Percentiles rank a stretch among this genome's conserved stretches.
Evolutionary conservation across 30 jellyfish, hydroid and myxozoan genomes (phyloP).

Genomic region (Pelagia noctiluca): DNA sequence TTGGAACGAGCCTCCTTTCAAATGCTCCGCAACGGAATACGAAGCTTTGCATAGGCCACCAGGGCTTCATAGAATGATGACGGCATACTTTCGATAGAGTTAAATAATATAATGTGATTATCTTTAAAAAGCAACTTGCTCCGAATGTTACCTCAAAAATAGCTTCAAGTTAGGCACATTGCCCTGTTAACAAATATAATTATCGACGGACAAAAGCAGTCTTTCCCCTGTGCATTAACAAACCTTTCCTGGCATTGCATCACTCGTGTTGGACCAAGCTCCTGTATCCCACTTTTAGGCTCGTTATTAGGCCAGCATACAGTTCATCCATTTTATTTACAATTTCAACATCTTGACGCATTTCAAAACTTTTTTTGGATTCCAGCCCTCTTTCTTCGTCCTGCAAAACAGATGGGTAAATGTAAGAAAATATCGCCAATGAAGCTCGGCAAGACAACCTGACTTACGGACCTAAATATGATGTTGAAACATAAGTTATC

Average conservation of each 20-base stretch:
- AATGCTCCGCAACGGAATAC: too few relatives aligned
- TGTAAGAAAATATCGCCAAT: too few relatives aligned
- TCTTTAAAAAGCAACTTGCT: not conserved
- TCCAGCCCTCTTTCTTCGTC: conserved; percentile 22
- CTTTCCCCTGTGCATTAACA: not conserved
- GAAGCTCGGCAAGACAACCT: too few relatives aligned
- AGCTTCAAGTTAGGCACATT: too few relatives aligned
- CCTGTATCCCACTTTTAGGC: not conserved
- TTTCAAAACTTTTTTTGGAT: conserved; percentile 27
- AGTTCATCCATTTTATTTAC: not conserved
- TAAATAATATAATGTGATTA: conserved; percentile 9
- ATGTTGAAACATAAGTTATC: too few relatives aligned
- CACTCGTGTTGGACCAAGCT: not conserved
- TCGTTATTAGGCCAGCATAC: conserved; percentile 6
- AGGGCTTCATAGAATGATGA: too few relatives aligned
- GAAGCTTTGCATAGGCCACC: too few relatives aligned
- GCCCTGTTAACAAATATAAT: too few relatives aligned
- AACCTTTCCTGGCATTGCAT: not conserved
- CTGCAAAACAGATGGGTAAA: not conserved
- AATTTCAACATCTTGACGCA: conserved; percentile 32
- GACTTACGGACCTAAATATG: too few relatives aligned
- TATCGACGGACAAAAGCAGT: too few relatives aligned
- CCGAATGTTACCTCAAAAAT: not conserved
- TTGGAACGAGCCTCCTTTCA: too few relatives aligned
- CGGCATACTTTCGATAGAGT: not conserved